Evolutionary conservation across 2,797 vertebrate species (phyloP), one percentile per base, ranked within the genome.

Genomic region (Sebastes kiyomatsui): DNA sequence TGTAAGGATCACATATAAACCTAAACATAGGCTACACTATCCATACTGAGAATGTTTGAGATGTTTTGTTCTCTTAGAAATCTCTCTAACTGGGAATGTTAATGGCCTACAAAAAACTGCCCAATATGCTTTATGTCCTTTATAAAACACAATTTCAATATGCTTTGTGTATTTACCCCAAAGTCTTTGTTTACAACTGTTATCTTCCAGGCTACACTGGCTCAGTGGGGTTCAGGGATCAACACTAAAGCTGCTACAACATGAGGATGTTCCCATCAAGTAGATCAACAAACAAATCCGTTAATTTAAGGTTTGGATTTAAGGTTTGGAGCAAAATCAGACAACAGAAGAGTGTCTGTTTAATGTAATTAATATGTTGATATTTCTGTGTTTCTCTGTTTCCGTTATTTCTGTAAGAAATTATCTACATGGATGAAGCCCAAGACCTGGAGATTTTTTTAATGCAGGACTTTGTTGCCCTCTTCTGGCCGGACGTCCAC

Each of bases 391-490:
- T n/a, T 22, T 30, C 27, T 28, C 6, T 38, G 25, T 18, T 35
- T 55, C 16, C 4, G 3, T 28, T 22, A 18, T 59, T 72, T 55
- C 3, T 70, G 4, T n/a, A 28, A 56, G 20, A 20, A 49, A 27
- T n/a, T 5, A 58, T 58, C 16, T 8, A 55, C 32, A 55, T 33
- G 12, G 3, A 61, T 46, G 22, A 56, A 35, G 49, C 8, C 49
- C 9, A 9, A 64, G 30, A 12, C 11, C 14, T 11, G 6, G 5
- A 28, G 28, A 7, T 54, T 5, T 78, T 72, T 72, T 61, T 6
- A 22, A 5, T 67, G 20, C 13, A 23, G 60, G 76, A 67, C 23
- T 81, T 30, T 89, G 73, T 58, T 13, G 77, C 79, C 86, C 84
- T 80, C 92, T 83, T 14, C 32, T 79, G 92, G 71, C 1, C 4